Percentiles rank a stretch among this genome's conserved stretches.
These are phyloP conservation scores for Threskiornis aethiopicus DNA, from an alignment of 2,797 vertebrate genomes.

Conservation along the genomic window DNA sequence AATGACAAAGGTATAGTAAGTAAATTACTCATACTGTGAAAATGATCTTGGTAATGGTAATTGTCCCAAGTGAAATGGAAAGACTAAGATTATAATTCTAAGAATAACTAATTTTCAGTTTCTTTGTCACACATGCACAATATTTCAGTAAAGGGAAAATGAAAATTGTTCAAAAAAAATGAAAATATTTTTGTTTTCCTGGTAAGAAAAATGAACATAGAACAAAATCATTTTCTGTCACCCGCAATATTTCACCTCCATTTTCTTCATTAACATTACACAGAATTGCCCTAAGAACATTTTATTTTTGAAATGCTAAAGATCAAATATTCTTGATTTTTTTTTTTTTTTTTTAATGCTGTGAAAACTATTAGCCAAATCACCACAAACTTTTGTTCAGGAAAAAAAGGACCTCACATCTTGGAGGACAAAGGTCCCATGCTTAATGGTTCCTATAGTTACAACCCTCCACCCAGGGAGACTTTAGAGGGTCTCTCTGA, in stretches of 20 bases:
- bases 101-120: background rate
- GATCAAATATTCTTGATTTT: background rate
- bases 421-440: background rate
- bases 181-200: background rate
- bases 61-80: background rate
- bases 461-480: background rate
- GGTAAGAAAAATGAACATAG: background rate
- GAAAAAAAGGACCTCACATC: background rate
- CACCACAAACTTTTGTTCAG: background rate
- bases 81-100: background rate
- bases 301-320: background rate
- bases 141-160: background rate
- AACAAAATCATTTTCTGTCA: background rate
- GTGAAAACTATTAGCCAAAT: background rate
- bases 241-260: background rate
- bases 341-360: background rate
- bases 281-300: background rate
- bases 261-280: background rate
- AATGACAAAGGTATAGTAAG: background rate
- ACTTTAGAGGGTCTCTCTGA: background rate
- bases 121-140: background rate
- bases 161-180: background rate
- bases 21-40: background rate
- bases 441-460: background rate
- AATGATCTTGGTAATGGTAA: background rate